These are phyloP conservation scores for Scatophagus argus DNA, from an alignment of 2,113 vertebrate species.

Conservation along the genomic window DNA sequence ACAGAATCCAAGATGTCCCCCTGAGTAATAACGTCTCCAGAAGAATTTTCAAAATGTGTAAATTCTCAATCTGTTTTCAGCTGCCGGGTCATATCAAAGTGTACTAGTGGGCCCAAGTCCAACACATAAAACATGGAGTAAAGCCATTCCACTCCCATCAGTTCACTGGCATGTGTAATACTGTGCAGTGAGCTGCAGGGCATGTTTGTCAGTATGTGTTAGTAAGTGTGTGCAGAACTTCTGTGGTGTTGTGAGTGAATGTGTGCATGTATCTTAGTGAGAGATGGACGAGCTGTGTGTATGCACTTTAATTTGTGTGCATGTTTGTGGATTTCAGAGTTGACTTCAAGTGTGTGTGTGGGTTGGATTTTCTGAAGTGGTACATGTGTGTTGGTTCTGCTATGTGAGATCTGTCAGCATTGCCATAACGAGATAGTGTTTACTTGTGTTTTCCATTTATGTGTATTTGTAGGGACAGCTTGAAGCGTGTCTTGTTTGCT, in stretches of 20 bases:
- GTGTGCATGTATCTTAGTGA: not conserved
- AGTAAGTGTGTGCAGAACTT: not conserved
- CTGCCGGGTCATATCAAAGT: conserved; percentile 36
- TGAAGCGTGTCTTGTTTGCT: conserved; percentile 3
- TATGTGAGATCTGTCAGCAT: not conserved
- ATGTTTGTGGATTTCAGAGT: not conserved
- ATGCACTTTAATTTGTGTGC: not conserved
- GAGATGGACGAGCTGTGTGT: not conserved
- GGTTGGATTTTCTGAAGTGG: not conserved
- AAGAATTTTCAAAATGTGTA: conserved; percentile 18
- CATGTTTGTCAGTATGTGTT: conserved; percentile 19
- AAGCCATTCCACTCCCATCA: conserved; percentile 8
- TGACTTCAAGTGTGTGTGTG: not conserved
- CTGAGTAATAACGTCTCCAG: conserved; percentile 11
- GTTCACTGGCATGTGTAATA: conserved; percentile 17
- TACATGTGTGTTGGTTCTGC: not conserved
- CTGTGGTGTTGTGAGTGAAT: not conserved
- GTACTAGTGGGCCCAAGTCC: conserved; percentile 3
- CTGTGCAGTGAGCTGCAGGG: conserved; percentile 26
- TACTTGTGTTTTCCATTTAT: not conserved
- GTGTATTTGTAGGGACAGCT: not conserved
- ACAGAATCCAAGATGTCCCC: not conserved
- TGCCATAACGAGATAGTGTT: not conserved
- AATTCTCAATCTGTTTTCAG: conserved; percentile 28
- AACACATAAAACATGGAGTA: conserved; percentile 28